Evolutionary conservation across 2,888 invertebrate genomes (phyloP), one percentile per base, ranked within the genome.

Genomic region (Pogonocherus hispidulus): DNA sequence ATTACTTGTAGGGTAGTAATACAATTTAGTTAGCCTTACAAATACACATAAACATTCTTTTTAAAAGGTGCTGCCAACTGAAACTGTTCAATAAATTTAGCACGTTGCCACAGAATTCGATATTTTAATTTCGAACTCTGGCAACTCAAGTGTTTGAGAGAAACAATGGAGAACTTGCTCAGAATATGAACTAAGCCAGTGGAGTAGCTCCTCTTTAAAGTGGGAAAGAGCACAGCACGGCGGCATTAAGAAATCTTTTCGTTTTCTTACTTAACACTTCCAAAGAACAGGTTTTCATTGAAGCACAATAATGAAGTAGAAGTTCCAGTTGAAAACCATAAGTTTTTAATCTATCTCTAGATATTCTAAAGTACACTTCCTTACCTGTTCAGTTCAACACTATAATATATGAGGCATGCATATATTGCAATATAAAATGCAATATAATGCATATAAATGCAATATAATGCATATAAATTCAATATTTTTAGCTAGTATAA

Each of bases 1-100:
- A n/a, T n/a, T n/a, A n/a, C n/a, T n/a, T n/a, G n/a, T n/a, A n/a
- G n/a, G n/a, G n/a, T n/a, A n/a, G n/a, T n/a, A n/a, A n/a, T n/a
- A n/a, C n/a, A n/a, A n/a, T n/a, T n/a, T n/a, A n/a, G n/a, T n/a
- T n/a, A n/a, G n/a, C n/a, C 27, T 27, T 27, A 27, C 8, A 27
- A 27, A 27, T 27, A 27, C 27, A 14, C 16, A 52, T 14, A 32
- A 8, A 32, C 20, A 23, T 14, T 52, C 19, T 32, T 18, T 52
- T 52, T 18, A 27, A 52, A 49, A 4, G 52, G 27, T 18, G 16
- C 32, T 32, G 52, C 14, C 14, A 27, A 52, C 4, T 27, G 55
- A 55, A 37, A 55, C 35, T 55, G n/a, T 19, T 37, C 55, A 37
- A 55, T 37, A 55, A 55, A 37, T 55, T 20, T 20, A 55, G 55